A percentile compares a stretch with the other conserved stretches of the same genome.
Evolutionary conservation across 2,888 invertebrate genomes (phyloP).

Genomic region (Phengaris alcon): DNA sequence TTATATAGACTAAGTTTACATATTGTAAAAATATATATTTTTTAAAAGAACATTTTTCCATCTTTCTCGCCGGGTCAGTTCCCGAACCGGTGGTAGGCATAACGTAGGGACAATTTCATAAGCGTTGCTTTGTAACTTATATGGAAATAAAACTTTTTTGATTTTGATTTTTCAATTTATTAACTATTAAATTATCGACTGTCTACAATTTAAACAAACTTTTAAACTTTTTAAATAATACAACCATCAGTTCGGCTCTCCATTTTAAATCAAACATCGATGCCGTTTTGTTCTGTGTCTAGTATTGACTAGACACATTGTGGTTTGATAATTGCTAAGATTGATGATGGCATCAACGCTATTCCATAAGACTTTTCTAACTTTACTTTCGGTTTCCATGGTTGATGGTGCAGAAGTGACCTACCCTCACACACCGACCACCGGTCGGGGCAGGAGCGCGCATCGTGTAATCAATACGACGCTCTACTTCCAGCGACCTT

Average conservation of each 20-base stretch:
- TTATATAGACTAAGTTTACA: no score
- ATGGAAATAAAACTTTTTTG: no score
- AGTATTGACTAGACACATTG: neutral
- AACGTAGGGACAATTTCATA: no score
- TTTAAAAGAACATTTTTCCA: no score
- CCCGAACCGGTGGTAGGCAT: no score
- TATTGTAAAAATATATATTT: no score
- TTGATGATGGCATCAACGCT: neutral
- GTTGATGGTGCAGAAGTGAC: slow-evolving; percentile 31
- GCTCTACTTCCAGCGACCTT: slow-evolving; percentile 53
- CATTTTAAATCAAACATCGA: neutral
- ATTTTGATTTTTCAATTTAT: neutral
- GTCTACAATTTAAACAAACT: neutral
- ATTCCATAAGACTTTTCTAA: no score
- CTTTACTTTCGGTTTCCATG: neutral
- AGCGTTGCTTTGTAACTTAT: no score
- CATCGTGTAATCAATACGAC: slow-evolving; percentile 50
- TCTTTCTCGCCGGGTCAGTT: no score
- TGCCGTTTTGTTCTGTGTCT: neutral
- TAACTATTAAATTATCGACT: neutral
- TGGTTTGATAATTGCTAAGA: no score
- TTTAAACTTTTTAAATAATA: neutral
- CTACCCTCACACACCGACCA: slow-evolving; percentile 32
- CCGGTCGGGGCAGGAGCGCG: slow-evolving; percentile 41
- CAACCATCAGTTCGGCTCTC: neutral